Percentiles rank a stretch among this genome's conserved stretches.
phyloP scores from a whole-genome alignment of 2,113 vertebrate species.

The Bucco capensis region DNA sequence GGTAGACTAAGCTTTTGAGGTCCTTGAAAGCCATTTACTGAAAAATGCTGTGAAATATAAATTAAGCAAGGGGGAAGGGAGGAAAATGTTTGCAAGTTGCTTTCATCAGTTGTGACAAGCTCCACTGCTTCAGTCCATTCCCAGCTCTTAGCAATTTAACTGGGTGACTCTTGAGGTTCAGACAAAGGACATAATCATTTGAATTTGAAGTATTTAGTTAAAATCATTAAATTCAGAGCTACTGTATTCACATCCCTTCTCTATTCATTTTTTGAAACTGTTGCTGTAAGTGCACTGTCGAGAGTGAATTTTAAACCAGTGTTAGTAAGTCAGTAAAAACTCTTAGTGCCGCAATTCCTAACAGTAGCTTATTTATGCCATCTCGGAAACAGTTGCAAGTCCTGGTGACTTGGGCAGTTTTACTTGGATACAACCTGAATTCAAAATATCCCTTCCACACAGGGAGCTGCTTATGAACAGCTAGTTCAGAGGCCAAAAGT shows the following conservation, averaged over 20 bases:
- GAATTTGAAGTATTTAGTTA: not conserved
- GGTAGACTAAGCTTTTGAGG: not conserved
- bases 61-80: not conserved
- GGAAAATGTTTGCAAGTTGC: not conserved
- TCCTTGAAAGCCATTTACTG: not conserved
- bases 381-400: not conserved
- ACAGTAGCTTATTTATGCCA: not conserved
- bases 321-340: not conserved
- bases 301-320: not conserved
- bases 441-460: not conserved
- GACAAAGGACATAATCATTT: not conserved
- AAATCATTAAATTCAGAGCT: not conserved
- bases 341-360: not conserved
- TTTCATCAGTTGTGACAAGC: not conserved
- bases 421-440: not conserved
- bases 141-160: not conserved
- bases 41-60: not conserved
- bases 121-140: not conserved
- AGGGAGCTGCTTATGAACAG: not conserved
- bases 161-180: not conserved
- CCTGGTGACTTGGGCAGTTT: not conserved
- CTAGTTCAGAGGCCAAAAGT: slow-evolving; percentile 10
- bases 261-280: not conserved
- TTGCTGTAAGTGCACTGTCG: not conserved
- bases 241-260: not conserved